phyloP scores from a whole-genome alignment of 2,113 vertebrate genomes.

The Rhinoderma darwinii region DNA sequence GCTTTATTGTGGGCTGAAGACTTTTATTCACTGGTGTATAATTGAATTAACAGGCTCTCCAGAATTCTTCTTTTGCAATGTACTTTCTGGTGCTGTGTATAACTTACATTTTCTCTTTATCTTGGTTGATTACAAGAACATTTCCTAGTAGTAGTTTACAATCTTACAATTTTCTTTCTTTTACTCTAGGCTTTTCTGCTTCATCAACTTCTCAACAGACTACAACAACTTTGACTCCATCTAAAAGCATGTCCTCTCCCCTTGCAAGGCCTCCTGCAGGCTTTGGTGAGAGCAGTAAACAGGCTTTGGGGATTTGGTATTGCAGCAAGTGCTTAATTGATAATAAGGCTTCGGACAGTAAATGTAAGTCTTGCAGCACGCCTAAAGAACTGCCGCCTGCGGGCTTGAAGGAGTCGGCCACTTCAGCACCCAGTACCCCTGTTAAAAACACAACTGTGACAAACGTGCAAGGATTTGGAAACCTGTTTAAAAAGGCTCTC shows the following conservation, averaged over 20 bases:
- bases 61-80: too few relatives aligned
- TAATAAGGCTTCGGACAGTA: conserved; percentile 80
- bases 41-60: too few relatives aligned
- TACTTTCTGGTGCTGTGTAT: too few relatives aligned
- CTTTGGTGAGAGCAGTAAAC: conserved; percentile 77
- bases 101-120: too few relatives aligned
- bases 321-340: conserved; percentile 78
- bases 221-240: conserved; percentile 69
- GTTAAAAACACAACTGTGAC: conserved; percentile 65
- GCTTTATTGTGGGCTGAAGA: too few relatives aligned
- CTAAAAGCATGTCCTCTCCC: conserved; percentile 66
- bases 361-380: conserved; percentile 81
- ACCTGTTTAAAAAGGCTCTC: conserved; percentile 79
- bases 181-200: conserved; percentile 75
- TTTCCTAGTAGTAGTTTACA: background rate
- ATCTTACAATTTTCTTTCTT: background rate
- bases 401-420: conserved; percentile 65
- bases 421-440: conserved; percentile 64
- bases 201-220: conserved; percentile 34
- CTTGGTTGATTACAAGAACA: too few relatives aligned
- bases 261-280: conserved; percentile 72
- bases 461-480: conserved; percentile 74
- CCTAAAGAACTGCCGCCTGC: conserved; percentile 71
- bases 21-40: too few relatives aligned
- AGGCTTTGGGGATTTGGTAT: conserved; percentile 78